Evolutionary conservation across 2,113 vertebrate genomes (phyloP).

Genomic region (Myxocyprinus asiaticus): DNA sequence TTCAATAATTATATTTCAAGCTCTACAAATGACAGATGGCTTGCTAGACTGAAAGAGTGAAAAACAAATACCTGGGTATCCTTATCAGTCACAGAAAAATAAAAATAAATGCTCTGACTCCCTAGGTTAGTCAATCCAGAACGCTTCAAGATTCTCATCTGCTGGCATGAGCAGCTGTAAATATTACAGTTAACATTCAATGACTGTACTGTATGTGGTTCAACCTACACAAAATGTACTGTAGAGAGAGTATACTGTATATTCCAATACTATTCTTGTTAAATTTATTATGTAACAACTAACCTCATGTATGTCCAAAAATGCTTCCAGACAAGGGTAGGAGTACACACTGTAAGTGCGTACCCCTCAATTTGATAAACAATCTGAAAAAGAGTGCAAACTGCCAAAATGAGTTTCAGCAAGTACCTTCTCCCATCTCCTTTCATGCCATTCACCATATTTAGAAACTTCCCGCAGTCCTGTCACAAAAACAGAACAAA

Average conservation of each 20-base stretch:
- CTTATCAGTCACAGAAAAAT: constrained; percentile 80
- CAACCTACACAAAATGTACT: too few species aligned
- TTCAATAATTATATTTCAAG: too few species aligned
- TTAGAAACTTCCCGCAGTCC: constrained; percentile 96
- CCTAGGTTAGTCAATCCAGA: constrained; percentile 93
- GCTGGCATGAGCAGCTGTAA: constrained; percentile 84
- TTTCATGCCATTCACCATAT: constrained; percentile 92
- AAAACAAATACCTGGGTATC: constrained; percentile 61
- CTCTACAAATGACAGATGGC: background rate
- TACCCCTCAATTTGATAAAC: too few species aligned
- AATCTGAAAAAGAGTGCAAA: too few species aligned
- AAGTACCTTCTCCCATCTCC: constrained; percentile 90
- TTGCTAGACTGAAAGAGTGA: background rate
- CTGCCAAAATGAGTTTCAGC: too few species aligned
- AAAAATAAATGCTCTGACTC: constrained; percentile 91
- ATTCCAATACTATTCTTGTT: too few species aligned
- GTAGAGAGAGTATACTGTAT: too few species aligned
- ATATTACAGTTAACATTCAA: background rate
- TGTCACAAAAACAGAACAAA: constrained; percentile 59
- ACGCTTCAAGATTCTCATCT: constrained; percentile 93
- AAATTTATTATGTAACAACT: constrained; percentile 35
- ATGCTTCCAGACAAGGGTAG: constrained; percentile 76
- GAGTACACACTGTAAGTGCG: constrained; percentile 77
- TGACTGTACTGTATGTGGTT: too few species aligned
- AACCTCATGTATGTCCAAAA: constrained; percentile 73